Evolutionary conservation across 2,888 invertebrate genomes (phyloP), one percentile per base, ranked within the genome.

Genomic region (Yponomeuta evonymella): DNA sequence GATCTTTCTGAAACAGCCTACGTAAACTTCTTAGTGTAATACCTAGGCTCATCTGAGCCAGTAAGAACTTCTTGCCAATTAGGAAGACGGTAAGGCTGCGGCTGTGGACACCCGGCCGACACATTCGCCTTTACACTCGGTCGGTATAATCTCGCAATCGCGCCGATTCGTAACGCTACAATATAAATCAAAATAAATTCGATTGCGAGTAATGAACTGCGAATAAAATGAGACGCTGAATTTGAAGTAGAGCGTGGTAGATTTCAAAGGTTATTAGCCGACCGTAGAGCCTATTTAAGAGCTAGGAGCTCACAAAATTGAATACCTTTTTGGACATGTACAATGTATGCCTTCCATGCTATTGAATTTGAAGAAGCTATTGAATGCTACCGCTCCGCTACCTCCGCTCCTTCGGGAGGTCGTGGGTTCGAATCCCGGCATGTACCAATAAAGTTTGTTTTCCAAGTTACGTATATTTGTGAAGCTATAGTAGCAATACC

Each of bases 151-250:
- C 67, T 67, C 67, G 67, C 67, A 68, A 30, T 67, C 68, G 68
- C 30, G 23, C 15, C 68, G 51, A 68, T 68, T 68, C 15, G 68
- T 68, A 29, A 68, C 48, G 68, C 51, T 51, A 29, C 30, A 29
- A 68, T 68, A 68, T 68, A 68, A 68, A 68, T 68, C 68, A 30
- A 23, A 68, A 48, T 51, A 68, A 51, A 68, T 36, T 67, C 67
- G 43, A 29, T 68, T 29, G 51, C 51, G 51, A 58, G 58, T 68
- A 68, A 68, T 68, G 68, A 68, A 68, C 23, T 36, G 23, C 51
- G 48, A 33, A 4, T 33, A 33, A 33, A 33, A 33, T 33, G 8
- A 8, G 51, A 58, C 51, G 12, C 15, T 58, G 51, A 58, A 58
- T 58, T 58, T 58, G 51, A 58, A 58, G 6, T 15, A 30, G 30